Evolutionary conservation across 2,888 invertebrate genomes (phyloP).

Genomic region (Napeogenes sylphis): DNA sequence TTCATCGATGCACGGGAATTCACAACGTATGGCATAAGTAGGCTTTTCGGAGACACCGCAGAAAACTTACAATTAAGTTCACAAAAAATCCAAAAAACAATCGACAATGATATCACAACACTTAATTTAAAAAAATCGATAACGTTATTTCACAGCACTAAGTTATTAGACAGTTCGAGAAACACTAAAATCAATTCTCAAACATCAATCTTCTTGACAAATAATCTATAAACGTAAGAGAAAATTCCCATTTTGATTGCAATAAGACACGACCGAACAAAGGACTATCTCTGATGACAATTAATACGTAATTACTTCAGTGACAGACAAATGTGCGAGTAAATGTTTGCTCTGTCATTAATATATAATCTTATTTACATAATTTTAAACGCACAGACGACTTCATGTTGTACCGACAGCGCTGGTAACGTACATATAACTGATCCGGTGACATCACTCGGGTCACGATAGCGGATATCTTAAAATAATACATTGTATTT

Average conservation of each 20-base stretch:
- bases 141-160: constrained; percentile 16
- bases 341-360: constrained; percentile 1
- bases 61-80: constrained; percentile 8
- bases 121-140: constrained; percentile 5
- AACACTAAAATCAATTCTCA: not conserved
- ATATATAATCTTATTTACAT: constrained; percentile 12
- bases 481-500: too few species aligned
- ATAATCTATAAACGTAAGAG: constrained; percentile 68
- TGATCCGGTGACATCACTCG: constrained; percentile 31
- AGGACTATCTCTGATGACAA: constrained; percentile 15
- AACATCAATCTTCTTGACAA: constrained; percentile 51
- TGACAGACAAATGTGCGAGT: not conserved
- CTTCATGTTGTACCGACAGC: constrained; percentile 33
- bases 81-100: constrained; percentile 7
- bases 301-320: constrained; percentile 14
- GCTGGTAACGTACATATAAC: constrained; percentile 33
- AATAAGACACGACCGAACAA: constrained; percentile 16
- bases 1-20: constrained; percentile 51
- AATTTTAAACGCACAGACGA: constrained; percentile 31
- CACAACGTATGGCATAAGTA: constrained; percentile 70
- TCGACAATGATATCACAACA: not conserved
- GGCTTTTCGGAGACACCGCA: constrained; percentile 50
- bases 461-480: constrained; percentile 11
- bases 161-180: constrained; percentile 14
- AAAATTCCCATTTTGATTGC: constrained; percentile 63